phyloP scores from a whole-genome alignment of 2,113 vertebrate species.

The Alethe castanea region DNA sequence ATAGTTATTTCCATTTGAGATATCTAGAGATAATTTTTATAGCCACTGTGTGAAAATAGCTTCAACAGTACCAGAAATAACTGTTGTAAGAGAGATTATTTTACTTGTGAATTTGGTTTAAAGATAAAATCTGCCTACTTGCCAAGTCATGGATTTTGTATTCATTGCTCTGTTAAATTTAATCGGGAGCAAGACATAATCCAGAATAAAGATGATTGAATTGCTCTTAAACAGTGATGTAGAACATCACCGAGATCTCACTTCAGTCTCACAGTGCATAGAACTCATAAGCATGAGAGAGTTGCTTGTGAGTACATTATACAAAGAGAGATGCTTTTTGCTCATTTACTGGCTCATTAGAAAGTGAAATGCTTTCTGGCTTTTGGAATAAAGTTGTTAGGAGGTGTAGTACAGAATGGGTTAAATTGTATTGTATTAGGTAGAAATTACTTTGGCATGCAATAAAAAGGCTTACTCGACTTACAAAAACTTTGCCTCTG shows the following conservation, averaged over 20 bases:
- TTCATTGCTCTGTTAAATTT: conserved; percentile 30
- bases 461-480: neutral
- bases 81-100: conserved; percentile 10
- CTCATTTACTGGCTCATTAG: neutral
- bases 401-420: neutral
- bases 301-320: neutral
- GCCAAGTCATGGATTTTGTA: neutral
- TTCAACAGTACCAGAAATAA: conserved; percentile 1
- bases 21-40: neutral
- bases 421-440: neutral
- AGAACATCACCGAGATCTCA: neutral
- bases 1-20: conserved; percentile 13
- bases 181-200: conserved; percentile 33
- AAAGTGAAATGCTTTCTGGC: neutral
- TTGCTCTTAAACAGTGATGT: conserved; percentile 21
- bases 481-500: neutral
- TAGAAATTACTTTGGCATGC: neutral
- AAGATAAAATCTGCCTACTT: conserved; percentile 39
- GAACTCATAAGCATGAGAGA: neutral
- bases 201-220: conserved; percentile 39
- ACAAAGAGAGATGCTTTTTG: neutral
- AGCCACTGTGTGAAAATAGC: conserved; percentile 43
- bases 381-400: neutral
- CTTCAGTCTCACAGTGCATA: neutral
- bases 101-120: conserved; percentile 42